Conservation (phyloP, 2,888 invertebrate species). For the Parnassius orleans region DNA sequence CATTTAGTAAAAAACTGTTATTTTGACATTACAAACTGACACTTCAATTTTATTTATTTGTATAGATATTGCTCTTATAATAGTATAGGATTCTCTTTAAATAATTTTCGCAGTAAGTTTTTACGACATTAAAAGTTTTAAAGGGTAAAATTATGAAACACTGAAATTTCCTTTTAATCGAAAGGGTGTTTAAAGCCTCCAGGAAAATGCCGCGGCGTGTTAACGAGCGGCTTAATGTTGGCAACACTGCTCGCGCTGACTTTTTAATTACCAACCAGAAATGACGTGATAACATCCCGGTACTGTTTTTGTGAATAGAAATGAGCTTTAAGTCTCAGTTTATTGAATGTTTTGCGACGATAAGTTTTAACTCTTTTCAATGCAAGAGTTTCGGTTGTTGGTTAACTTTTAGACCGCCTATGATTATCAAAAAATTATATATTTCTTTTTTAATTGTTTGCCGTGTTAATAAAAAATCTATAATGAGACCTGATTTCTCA, state of each 20-base stretch:
- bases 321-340: constrained; percentile 30
- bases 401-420: not conserved
- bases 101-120: not conserved
- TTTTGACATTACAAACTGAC: too few species aligned
- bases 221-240: constrained; percentile 74
- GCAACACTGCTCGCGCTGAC: constrained; percentile 61
- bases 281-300: constrained; percentile 71
- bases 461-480: too few species aligned
- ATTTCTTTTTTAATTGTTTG: too few species aligned
- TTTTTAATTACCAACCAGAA: constrained; percentile 73
- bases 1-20: too few species aligned
- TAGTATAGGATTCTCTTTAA: not conserved
- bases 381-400: too few species aligned
- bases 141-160: constrained; percentile 11
- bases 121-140: not conserved
- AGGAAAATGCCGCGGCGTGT: constrained; percentile 43
- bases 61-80: too few species aligned
- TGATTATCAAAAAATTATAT: not conserved
- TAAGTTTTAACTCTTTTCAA: too few species aligned
- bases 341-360: constrained; percentile 4
- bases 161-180: constrained; percentile 17
- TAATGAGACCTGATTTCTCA: too few species aligned
- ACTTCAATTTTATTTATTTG: too few species aligned
- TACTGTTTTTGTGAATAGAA: constrained; percentile 56
- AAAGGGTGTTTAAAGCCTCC: constrained; percentile 40